Conservation (phyloP, 92 coral and sea anemone species). For the Epizoanthus stellaris region DNA sequence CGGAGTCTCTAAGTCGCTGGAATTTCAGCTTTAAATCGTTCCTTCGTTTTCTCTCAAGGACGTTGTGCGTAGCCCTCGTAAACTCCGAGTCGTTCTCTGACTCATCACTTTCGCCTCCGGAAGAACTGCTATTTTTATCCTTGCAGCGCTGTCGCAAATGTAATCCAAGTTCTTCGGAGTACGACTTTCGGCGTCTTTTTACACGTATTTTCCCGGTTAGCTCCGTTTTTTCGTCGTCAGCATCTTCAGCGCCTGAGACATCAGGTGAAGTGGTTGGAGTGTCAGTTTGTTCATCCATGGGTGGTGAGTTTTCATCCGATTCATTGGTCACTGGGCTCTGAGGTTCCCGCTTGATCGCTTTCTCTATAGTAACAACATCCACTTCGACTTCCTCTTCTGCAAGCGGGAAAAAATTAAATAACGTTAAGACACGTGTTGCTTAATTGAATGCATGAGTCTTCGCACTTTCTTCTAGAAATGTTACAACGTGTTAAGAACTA, state of each 20-base stretch:
- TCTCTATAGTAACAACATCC: constrained; percentile 96
- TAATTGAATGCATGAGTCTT: background rate
- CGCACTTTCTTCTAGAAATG: background rate
- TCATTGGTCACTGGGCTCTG: constrained; percentile 43
- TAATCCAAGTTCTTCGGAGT: constrained; percentile 61
- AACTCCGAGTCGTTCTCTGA: constrained; percentile 95
- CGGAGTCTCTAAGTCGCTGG: constrained; percentile 95
- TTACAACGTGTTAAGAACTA: background rate
- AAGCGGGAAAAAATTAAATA: constrained; percentile 60
- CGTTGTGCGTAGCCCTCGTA: constrained; percentile 97
- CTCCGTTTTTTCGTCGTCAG: constrained; percentile 79
- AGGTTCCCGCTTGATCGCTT: constrained; percentile 70
- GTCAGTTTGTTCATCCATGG: constrained; percentile 43
- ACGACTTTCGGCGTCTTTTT: constrained; percentile 68
- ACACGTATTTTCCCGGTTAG: constrained; percentile 85
- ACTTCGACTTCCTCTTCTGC: constrained; percentile 99
- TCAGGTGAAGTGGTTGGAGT: constrained; percentile 54
- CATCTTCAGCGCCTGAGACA: constrained; percentile 57
- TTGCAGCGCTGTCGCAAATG: constrained; percentile 67
- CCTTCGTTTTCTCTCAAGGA: constrained; percentile 92
- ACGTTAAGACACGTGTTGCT: constrained; percentile 43
- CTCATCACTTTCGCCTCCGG: constrained; percentile 91
- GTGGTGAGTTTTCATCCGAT: constrained; percentile 26
- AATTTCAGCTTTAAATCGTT: constrained; percentile 95
- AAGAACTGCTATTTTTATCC: constrained; percentile 63